Conservation (phyloP, 2,888 invertebrate genomes). For the Glyphotaelius pellucidus region DNA sequence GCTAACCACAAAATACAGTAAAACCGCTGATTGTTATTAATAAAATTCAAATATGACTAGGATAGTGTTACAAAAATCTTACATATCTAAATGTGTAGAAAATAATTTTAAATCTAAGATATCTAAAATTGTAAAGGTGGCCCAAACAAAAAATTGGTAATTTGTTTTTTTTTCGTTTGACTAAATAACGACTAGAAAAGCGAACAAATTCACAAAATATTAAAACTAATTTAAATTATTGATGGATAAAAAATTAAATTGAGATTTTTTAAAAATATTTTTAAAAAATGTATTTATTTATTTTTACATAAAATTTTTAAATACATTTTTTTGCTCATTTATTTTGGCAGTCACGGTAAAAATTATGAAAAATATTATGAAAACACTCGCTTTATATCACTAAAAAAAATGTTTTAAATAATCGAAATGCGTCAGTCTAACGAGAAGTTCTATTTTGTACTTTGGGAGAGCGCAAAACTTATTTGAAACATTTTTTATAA, state of each 20-base stretch:
- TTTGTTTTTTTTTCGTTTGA: background rate
- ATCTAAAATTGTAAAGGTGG: background rate
- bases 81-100: slow-evolving; percentile 14
- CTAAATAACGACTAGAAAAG: background rate
- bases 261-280: background rate
- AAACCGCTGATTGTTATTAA: background rate
- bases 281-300: background rate
- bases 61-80: background rate
- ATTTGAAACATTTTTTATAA: too few relatives aligned
- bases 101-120: background rate
- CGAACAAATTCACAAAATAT: background rate
- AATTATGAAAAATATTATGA: background rate
- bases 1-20: slow-evolving; percentile 20
- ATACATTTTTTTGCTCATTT: background rate
- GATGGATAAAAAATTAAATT: background rate
- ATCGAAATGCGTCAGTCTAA: too few relatives aligned
- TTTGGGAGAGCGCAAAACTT: too few relatives aligned
- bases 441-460: too few relatives aligned
- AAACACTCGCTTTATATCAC: background rate
- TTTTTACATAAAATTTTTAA: background rate
- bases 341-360: background rate
- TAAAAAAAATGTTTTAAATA: background rate
- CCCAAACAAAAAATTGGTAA: background rate
- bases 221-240: background rate
- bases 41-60: background rate